Evolutionary conservation across 2,113 vertebrate genomes (phyloP).

Genomic region (Lagenorhynchus albirostris): DNA sequence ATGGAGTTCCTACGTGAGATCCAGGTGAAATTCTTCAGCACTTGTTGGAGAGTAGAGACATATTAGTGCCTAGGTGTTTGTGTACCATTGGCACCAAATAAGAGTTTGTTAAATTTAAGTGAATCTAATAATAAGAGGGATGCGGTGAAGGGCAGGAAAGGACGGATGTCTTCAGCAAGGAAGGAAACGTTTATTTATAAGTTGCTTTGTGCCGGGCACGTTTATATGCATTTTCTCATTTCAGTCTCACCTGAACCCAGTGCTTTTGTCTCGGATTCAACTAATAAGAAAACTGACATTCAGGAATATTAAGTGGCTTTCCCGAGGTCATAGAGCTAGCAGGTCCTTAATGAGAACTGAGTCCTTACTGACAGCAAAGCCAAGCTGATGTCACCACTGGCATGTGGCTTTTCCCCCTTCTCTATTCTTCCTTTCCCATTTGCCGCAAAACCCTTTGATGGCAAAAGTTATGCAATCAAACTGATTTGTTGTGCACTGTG

Average conservation of each 20-base stretch:
- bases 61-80: not conserved
- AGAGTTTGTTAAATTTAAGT: not conserved
- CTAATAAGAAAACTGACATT: not conserved
- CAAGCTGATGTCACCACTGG: not conserved
- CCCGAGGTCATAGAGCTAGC: not conserved
- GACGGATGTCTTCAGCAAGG: not conserved
- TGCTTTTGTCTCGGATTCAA: not conserved
- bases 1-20: not conserved
- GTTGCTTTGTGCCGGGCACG: not conserved
- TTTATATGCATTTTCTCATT: not conserved
- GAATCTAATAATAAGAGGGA: not conserved
- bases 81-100: not conserved
- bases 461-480: not conserved
- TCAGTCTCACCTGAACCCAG: not conserved
- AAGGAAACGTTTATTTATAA: not conserved
- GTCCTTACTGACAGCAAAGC: not conserved
- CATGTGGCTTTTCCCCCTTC: not conserved
- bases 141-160: not conserved
- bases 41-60: not conserved
- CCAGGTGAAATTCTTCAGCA: not conserved
- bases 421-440: not conserved
- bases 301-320: not conserved
- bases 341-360: not conserved
- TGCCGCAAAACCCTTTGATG: not conserved
- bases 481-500: accelerated